phyloP scores from a whole-genome alignment of 2,888 invertebrate species.

The Conomelus anceps region DNA sequence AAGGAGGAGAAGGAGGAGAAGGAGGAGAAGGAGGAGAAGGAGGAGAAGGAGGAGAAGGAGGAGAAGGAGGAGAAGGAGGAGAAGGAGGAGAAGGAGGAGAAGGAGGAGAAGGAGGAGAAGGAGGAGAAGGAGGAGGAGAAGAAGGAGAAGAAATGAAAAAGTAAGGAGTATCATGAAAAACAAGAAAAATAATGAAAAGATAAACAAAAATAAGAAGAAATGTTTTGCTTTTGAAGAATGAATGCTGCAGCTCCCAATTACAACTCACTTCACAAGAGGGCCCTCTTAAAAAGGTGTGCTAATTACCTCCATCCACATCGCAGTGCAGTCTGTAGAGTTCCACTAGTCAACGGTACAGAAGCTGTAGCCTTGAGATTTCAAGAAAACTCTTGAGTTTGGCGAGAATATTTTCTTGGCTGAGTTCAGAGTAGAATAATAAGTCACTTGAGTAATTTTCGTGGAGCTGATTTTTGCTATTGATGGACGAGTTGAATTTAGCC shows the following conservation, averaged over 20 bases:
- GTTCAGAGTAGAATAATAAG: background rate
- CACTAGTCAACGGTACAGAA: background rate
- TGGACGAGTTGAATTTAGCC: background rate
- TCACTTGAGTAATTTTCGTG: too few species aligned
- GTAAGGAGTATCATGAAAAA: too few species aligned
- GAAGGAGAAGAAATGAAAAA: background rate
- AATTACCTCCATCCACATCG: background rate
- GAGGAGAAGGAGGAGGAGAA: background rate
- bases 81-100: background rate
- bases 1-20: background rate
- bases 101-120: background rate
- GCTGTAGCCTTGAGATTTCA: background rate
- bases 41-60: background rate
- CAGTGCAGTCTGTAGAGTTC: background rate
- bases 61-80: background rate
- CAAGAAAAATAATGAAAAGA: too few species aligned
- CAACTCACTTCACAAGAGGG: background rate
- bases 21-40: background rate
- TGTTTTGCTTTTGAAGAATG: background rate
- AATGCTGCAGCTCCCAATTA: background rate
- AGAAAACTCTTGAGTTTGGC: background rate
- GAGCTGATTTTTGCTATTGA: background rate
- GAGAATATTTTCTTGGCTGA: background rate
- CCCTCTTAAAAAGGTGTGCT: background rate
- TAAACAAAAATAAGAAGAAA: too few species aligned